A percentile compares a stretch with the other conserved stretches of the same genome.
These are phyloP conservation scores for Pediacus dermestoides DNA, from an alignment of 2,888 invertebrate genomes.

Conservation along the genomic window DNA sequence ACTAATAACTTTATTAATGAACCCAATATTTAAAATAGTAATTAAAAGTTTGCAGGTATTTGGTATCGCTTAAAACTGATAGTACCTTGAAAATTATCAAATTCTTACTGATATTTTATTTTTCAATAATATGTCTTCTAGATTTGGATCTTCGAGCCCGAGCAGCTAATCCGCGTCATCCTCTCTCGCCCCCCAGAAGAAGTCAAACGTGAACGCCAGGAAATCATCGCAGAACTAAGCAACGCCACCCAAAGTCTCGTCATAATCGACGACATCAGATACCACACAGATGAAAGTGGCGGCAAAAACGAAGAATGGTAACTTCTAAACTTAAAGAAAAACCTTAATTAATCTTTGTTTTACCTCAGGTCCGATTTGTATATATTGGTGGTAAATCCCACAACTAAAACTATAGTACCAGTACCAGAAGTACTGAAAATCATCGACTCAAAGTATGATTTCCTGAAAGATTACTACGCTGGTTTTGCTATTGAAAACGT, in stretches of 20 bases:
- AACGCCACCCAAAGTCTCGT: conserved; percentile 74
- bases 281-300: conserved; percentile 65
- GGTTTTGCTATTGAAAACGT: conserved; percentile 74
- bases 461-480: conserved; percentile 73
- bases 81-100: too few relatives aligned
- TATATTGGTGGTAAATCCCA: conserved; percentile 74
- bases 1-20: too few relatives aligned
- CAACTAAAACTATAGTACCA: conserved; percentile 69
- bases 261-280: conserved; percentile 74
- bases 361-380: conserved; percentile 76
- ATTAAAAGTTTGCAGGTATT: too few relatives aligned
- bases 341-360: conserved; percentile 1
- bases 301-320: conserved; percentile 68
- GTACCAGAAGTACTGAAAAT: conserved; percentile 76
- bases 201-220: conserved; percentile 66
- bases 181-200: conserved; percentile 77
- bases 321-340: conserved; percentile 21
- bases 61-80: too few relatives aligned
- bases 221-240: conserved; percentile 68
- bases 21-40: too few relatives aligned
- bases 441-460: conserved; percentile 82
- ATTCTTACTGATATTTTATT: too few relatives aligned
- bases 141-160: conserved; percentile 88
- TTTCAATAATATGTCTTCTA: conserved; percentile 44
- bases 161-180: conserved; percentile 79